Base-by-base conservation (phyloP, 64 coral and sea anemone species). In the Pocillopora damicornis region DNA sequence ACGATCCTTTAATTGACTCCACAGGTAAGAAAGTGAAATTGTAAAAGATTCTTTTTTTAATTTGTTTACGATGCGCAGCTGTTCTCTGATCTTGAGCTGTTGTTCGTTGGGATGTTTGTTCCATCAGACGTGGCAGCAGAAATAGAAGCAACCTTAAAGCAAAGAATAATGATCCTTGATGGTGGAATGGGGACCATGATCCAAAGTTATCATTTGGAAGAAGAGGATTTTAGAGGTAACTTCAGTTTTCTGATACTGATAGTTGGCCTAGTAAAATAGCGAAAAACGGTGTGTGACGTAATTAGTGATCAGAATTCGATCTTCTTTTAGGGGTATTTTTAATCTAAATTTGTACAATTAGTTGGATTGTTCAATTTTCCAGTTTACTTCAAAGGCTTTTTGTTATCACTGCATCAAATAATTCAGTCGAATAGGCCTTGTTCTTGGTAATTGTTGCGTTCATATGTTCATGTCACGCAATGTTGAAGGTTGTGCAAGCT, bases 121-220 rank as follows among this genome's bases (percentile, higher is more conserved):
- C 30, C 30, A 20, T 25, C 62, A 94, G 95, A 98, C 88, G 78
- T 98, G 25, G 67, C 71, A 59, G 45, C 76, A 37, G 82, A 93
- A 25, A 89, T 98, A 37, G 82, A 79, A 36, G 90, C 92, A 16
- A 94, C 92, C 1, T 73, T 98, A 61, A 89, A 87, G 61, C 89
- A 98, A 59, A 89, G 96, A 80, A 92, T 98, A 18, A 98, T 94
- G 92, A 92, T 98, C 37, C 91, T 98, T 17, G 95, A 98, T 90
- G 95, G 95, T 20, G 95, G 89, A 22, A 98, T 98, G 96, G 96
- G 96, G 63, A 98, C 96, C 20, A 98, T 98, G 96, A 98, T 98
- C 73, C 96, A 98, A 81, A 81, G 85, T 18, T 89, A 92, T 83
- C 88, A 92, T 61, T 76, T 98, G 11, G 90, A 98, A 89, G 96